phyloP scores from a whole-genome alignment of 1,140 invertebrate species.

The Polypedilum vanderplanki region DNA sequence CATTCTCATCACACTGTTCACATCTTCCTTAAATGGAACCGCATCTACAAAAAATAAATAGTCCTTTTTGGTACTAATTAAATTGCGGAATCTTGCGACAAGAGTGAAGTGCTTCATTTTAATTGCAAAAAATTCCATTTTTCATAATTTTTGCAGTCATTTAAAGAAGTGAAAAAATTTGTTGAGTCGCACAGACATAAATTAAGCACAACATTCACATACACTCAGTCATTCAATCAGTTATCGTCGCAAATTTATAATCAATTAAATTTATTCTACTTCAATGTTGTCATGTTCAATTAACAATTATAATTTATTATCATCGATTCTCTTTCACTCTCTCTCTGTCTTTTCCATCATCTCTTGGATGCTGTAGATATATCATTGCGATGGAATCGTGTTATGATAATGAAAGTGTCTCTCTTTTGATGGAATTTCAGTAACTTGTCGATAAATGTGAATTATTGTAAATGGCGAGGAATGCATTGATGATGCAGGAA shows the following conservation, averaged over 20 bases:
- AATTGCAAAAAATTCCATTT: too few relatives aligned
- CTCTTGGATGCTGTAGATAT: background rate
- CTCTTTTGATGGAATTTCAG: background rate
- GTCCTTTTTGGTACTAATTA: background rate
- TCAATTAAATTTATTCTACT: conserved; percentile 6
- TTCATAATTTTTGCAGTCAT: too few relatives aligned
- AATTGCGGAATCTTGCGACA: background rate
- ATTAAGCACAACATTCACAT: too few relatives aligned
- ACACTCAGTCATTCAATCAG: too few relatives aligned
- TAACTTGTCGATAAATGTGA: background rate
- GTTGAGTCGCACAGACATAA: background rate
- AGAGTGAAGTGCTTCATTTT: background rate
- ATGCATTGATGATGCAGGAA: background rate
- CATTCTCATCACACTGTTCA: background rate
- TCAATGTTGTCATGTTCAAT: conserved; percentile 23
- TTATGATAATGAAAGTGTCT: conserved; percentile 9
- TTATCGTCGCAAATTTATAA: background rate
- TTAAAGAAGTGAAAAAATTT: conserved; percentile 1
- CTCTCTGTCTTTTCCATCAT: too few relatives aligned
- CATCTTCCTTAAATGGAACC: background rate
- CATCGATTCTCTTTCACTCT: too few relatives aligned
- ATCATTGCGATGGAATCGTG: background rate
- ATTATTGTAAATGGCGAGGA: background rate
- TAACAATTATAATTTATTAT: conserved; percentile 1
- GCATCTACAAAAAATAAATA: background rate